Base-by-base conservation (phyloP, 2,888 invertebrate genomes). In the Schrankia costaestrigalis region DNA sequence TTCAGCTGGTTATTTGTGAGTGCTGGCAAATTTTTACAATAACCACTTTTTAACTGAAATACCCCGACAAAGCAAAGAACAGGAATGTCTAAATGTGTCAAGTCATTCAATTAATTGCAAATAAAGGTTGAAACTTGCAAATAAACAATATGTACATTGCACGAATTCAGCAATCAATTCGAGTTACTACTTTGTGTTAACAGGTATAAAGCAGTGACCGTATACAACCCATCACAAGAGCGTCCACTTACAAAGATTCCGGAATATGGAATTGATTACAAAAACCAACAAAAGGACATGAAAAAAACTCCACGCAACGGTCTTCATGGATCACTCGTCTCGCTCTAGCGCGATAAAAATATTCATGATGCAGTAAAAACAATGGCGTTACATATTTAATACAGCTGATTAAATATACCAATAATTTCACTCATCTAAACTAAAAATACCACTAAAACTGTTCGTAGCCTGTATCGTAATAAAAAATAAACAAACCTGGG, bases 401-500 rank as follows among this genome's bases (percentile, higher is more conserved):
- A 71, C 75, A 78, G 74, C 74, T 78, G 74, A 70, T 64, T 63
- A 64, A 13, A 46, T 46, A 55, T 41, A 40, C 32, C 41, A 39
- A n/a, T 6, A 13, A 4, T 4, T 1, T 18, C 26, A 33, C 18
- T 27, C 19, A 27, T 0, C 29, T 0, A 31, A 22, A 35, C 21
- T 38, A 7, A 12, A 15, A 26, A 22, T 26, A 26, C 22, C 10
- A 28, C 4, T 27, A 27, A 25, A 15, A 4, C 6, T 6, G 13
- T 22, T n/a, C n/a, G n/a, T n/a, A n/a, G n/a, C n/a, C n/a, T n/a
- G n/a, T n/a, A n/a, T n/a, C 18, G 13, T 39, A 43, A 42, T 45
- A 43, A 56, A 60, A 66, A 71, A 80, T 79, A 80, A 82, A 90
- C 90, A 90, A 91, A 96, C 96, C 96, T 90, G 96, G 94, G 70